These are phyloP conservation scores for Hormaphis cornu DNA, from an alignment of 1,140 invertebrate genomes.

Conservation along the genomic window DNA sequence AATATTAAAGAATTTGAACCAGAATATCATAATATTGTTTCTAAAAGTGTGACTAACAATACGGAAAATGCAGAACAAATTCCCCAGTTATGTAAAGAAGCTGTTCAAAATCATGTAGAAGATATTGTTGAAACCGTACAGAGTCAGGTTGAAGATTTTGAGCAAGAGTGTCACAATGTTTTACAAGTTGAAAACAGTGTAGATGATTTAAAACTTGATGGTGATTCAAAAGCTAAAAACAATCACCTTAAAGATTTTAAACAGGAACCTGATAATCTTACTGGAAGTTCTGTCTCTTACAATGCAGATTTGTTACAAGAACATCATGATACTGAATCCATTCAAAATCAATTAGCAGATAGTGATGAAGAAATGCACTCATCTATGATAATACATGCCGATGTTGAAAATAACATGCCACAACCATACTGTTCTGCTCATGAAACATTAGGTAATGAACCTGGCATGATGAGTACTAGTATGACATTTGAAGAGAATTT, in stretches of 20 bases:
- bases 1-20: neutral
- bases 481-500: slow-evolving; percentile 30
- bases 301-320: neutral
- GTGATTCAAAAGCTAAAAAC: no score
- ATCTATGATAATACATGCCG: slow-evolving; percentile 26
- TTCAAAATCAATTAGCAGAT: slow-evolving; percentile 2
- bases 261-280: neutral
- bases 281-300: neutral
- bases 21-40: neutral
- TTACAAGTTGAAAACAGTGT: neutral
- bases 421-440: slow-evolving; percentile 14
- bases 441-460: neutral
- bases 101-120: no score
- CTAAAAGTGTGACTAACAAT: neutral
- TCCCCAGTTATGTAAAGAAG: no score
- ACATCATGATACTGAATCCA: neutral
- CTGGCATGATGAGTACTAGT: slow-evolving; percentile 11
- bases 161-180: neutral
- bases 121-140: no score
- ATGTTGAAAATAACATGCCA: slow-evolving; percentile 19
- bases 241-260: neutral
- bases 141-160: neutral
- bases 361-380: slow-evolving; percentile 29
- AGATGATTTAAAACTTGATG: no score
- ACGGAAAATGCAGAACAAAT: neutral